Base-by-base conservation (phyloP, 64 coral and sea anemone species). In the Acropora yongei region DNA sequence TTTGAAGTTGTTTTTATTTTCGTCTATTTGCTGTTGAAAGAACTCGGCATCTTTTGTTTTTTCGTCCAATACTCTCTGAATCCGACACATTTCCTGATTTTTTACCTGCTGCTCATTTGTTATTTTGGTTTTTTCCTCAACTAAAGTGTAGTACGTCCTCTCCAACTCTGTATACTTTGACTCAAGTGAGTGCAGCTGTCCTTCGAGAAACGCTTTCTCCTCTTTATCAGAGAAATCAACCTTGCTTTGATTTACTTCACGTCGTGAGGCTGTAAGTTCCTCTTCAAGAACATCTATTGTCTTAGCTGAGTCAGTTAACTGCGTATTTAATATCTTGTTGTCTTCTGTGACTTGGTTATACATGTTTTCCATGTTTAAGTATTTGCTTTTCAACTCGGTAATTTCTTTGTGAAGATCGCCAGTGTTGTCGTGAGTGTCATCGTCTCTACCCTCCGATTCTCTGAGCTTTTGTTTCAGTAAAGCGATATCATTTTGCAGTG, bases 401-500 rank as follows among this genome's bases (percentile, higher is more conserved):
- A 92, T 78, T 73, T 92, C 94, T 0, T 57, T n/a, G 18, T 96
- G 90, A 18, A 93, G 90, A 77, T 86, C 74, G 16, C 68, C 48
- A 50, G 77, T 63, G 16, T 46, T 79, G 78, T 93, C 79, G 16
- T 92, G 55, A 3, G 30, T 67, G 4, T 78, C 75, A 2, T 96
- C 77, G 49, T 68, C 77, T 71, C 79, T 76, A 1, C 17, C 75
- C 12, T 89, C 90, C 4, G 84, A 48, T 41, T 87, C 94, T 14
- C 71, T 42, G 6, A 96, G 48, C 5, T 79, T 80, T 14, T 88
- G 77, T 58, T 87, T 91, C 46, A 96, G 44, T 5, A 61, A 74
- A 2, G 78, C 61, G 8, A 80, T 60, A 47, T 96, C 94, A n/a
- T 96, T 92, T 46, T 96, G 84, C 41, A 92, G 44, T 68, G 82